A percentile compares a stretch with the other conserved stretches of the same genome.
These are phyloP conservation scores for Oxygymnocypris stewartii DNA, from an alignment of 2,113 vertebrate species.

Conservation along the genomic window DNA sequence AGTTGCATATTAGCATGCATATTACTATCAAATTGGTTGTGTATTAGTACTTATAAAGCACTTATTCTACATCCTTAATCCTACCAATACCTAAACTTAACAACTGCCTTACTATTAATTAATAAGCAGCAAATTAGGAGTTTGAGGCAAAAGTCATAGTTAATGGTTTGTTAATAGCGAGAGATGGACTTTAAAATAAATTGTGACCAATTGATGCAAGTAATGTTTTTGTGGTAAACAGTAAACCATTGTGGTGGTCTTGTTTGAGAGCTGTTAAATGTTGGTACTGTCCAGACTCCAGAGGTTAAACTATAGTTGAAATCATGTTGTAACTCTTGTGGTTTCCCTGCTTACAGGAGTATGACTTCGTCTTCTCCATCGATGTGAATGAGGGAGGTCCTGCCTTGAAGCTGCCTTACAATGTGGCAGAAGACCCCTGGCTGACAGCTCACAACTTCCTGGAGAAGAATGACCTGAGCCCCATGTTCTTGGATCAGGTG, in stretches of 20 bases:
- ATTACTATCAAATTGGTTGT: no score
- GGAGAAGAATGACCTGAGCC: constrained; percentile 92
- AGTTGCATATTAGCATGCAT: no score
- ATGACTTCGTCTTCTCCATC: constrained; percentile 96
- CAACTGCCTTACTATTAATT: no score
- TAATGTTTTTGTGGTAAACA: not conserved
- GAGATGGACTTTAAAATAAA: no score
- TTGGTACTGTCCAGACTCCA: not conserved
- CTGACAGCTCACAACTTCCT: constrained; percentile 93
- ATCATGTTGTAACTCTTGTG: not conserved
- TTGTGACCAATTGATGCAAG: no score
- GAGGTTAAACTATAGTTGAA: not conserved
- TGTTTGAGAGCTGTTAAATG: not conserved
- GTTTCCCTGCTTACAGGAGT: constrained; percentile 79
- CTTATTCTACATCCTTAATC: no score
- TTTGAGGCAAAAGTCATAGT: no score
- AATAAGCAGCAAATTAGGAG: no score
- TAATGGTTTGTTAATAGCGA: no score
- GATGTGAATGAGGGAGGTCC: constrained; percentile 93
- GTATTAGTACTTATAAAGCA: no score
- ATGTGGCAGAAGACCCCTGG: constrained; percentile 92
- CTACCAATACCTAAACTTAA: no score
- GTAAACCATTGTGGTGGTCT: not conserved
- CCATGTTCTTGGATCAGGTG: constrained; percentile 97
- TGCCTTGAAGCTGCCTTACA: constrained; percentile 95